A percentile compares a stretch with the other conserved stretches of the same genome.
Conservation (phyloP, 2,797 vertebrate genomes). For the Periophthalmus magnuspinnatus region DNA sequence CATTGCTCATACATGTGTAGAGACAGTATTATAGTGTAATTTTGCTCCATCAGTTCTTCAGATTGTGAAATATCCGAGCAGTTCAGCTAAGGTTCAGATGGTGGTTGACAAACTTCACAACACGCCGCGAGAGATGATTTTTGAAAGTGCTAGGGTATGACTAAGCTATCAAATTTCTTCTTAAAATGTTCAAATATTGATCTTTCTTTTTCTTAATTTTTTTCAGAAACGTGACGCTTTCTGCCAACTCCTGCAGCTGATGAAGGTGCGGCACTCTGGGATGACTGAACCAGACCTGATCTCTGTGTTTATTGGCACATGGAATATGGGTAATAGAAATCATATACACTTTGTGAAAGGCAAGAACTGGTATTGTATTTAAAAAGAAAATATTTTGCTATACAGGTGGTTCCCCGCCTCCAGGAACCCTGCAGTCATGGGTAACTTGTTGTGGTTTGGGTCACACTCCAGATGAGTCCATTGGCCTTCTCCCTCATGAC, state of each 20-base stretch:
- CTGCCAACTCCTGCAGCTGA: constrained; percentile 81
- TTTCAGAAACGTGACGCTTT: constrained; percentile 81
- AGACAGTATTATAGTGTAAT: background rate
- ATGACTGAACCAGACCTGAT: constrained; percentile 76
- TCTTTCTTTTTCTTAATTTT: background rate
- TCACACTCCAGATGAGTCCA: constrained; percentile 75
- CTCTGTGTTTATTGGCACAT: constrained; percentile 84
- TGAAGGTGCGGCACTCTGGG: constrained; percentile 76
- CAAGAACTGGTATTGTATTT: background rate
- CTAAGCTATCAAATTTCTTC: background rate
- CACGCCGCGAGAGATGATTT: constrained; percentile 75
- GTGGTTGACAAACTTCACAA: constrained; percentile 76
- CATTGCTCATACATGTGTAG: background rate
- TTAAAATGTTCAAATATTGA: background rate
- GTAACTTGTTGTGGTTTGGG: constrained; percentile 80
- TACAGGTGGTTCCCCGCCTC: constrained; percentile 78
- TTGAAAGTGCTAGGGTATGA: constrained; percentile 79
- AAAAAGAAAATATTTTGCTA: constrained; percentile 3
- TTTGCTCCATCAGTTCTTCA: constrained; percentile 72
- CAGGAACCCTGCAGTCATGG: constrained; percentile 79
- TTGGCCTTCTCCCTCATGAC: constrained; percentile 75
- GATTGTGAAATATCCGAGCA: constrained; percentile 79
- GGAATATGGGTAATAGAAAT: constrained; percentile 82
- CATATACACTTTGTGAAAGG: background rate
- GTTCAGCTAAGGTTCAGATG: constrained; percentile 75